Evolutionary conservation across 2,113 vertebrate species (phyloP).

Genomic region (Tragelaphus strepsiceros): DNA sequence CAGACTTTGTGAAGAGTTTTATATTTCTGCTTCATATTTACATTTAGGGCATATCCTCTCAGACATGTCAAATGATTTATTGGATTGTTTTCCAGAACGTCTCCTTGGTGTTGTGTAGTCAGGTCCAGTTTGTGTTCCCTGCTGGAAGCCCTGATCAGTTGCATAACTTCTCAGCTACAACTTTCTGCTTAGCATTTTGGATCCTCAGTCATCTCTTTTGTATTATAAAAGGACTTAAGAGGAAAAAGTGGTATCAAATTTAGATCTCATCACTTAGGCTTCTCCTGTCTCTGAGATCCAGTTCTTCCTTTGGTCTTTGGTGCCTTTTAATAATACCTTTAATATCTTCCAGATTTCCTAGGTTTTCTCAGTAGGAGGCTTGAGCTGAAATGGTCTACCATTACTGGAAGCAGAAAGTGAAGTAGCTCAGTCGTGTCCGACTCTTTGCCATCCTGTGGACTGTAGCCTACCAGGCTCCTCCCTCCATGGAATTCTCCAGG

Average conservation of each 20-base stretch:
- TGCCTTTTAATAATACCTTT: not conserved
- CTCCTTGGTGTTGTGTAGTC: not conserved
- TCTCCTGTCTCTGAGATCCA: not conserved
- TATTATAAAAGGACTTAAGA: not conserved
- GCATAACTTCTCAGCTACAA: not conserved
- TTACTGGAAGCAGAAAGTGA: not conserved
- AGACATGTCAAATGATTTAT: not conserved
- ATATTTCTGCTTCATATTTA: not conserved
- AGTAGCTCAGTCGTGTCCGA: too few relatives aligned
- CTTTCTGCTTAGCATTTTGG: not conserved
- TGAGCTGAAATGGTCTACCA: not conserved
- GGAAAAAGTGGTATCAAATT: not conserved
- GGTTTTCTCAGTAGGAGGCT: not conserved
- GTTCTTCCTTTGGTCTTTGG: not conserved
- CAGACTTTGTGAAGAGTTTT: not conserved
- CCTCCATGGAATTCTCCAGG: too few relatives aligned
- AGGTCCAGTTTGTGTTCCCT: not conserved
- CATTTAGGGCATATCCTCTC: not conserved
- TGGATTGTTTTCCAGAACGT: not conserved
- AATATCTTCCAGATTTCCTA: not conserved
- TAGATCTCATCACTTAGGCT: not conserved
- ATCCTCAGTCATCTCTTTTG: not conserved
- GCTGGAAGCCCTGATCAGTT: not conserved
- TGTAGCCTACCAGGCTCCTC: too few relatives aligned
- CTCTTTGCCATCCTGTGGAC: too few relatives aligned